Base-by-base conservation (phyloP, 2,797 vertebrate species). In the Pangasius djambal region DNA sequence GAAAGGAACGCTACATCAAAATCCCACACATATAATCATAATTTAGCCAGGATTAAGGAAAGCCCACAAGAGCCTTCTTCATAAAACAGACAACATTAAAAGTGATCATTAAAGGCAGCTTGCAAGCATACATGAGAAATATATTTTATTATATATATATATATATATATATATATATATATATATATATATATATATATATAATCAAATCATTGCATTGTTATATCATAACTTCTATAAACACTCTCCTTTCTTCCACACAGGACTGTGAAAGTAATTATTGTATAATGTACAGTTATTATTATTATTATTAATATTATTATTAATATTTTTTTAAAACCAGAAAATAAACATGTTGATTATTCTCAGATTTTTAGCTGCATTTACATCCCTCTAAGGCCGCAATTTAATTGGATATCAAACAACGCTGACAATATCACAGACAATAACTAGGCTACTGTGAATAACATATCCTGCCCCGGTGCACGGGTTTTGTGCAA, bases 351-450 rank as follows among this genome's bases (percentile, higher is more conserved):
- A 77, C 10, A 77, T 1, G 10, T 16, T 15, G 4, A 48, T 50
- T 77, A 77, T 50, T 48, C 4, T 28, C 25, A 50, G 1, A 52
- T 52, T 77, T 52, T 15, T 28, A n/a, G n/a, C 1, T 77, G 20
- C 6, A 61, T 25, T 34, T 34, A 59, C 31, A 59, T 59, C 18
- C 50, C 55, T 78, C 25, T 34, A 28, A 61, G 31, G 20, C 52
- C 78, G 50, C 40, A 28, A 15, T 28, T 63, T 57, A 77, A 78
- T 22, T 31, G 50, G 31, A 67, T 85, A 69, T 86, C 25, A 18
- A 81, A 57, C 9, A 37, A 81, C 22, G 18, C 67, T 75, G 48
- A 79, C n/a, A 72, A 72, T 86, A 81, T 50, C 65, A 82, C 77
- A 63, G n/a, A 57, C 44, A 61, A 40, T 69, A 88, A 57, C 40